Evolutionary conservation across 2,888 invertebrate species (phyloP).

Genomic region (Phyllotreta cruciferae): DNA sequence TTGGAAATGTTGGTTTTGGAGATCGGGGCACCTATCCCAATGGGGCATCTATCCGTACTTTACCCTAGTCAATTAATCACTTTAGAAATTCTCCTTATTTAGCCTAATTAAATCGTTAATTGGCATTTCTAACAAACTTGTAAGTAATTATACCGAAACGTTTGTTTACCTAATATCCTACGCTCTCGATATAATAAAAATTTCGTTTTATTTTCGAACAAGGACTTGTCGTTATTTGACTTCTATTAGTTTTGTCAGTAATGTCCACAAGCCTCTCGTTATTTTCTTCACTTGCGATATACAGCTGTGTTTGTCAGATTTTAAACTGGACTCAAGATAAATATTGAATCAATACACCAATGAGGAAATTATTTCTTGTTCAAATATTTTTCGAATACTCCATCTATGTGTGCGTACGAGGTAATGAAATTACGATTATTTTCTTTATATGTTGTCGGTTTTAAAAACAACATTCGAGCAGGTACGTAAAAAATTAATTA

Average conservation of each 20-base stretch:
- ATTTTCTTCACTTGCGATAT: slow-evolving; percentile 33
- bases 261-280: slow-evolving; percentile 22
- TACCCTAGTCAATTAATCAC: too few species aligned
- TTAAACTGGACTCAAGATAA: slow-evolving; percentile 54
- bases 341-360: slow-evolving; percentile 45
- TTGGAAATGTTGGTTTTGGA: too few species aligned
- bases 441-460: slow-evolving; percentile 14
- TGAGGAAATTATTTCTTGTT: slow-evolving; percentile 33
- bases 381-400: slow-evolving; percentile 37
- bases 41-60: too few species aligned
- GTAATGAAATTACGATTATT: slow-evolving; percentile 24
- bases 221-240: slow-evolving; percentile 15
- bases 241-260: slow-evolving; percentile 24
- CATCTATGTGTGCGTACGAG: slow-evolving; percentile 21
- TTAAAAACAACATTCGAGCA: slow-evolving; percentile 14
- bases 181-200: background rate
- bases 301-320: slow-evolving; percentile 49
- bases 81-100: background rate
- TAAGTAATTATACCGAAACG: background rate
- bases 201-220: slow-evolving; percentile 1
- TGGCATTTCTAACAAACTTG: background rate
- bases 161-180: too few species aligned
- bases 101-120: slow-evolving; percentile 2
- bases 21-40: too few species aligned
- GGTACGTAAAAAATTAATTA: too few species aligned